phyloP scores from a whole-genome alignment of 2,113 vertebrate species.

The Austrofundulus limnaeus region DNA sequence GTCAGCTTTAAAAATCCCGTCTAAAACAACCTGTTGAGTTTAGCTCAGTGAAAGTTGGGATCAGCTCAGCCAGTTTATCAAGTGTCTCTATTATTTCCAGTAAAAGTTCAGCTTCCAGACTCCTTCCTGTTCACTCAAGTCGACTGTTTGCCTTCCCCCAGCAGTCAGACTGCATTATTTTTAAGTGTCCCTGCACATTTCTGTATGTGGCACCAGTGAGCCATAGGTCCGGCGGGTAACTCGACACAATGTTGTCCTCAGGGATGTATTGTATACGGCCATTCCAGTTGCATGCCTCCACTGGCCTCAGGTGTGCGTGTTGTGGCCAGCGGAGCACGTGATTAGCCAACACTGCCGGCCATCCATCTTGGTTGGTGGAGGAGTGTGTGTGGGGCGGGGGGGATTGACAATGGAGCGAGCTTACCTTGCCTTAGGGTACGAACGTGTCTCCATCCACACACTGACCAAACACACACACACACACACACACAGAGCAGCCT shows the following conservation, averaged over 20 bases:
- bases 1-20: too few relatives aligned
- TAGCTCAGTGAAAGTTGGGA: too few relatives aligned
- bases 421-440: constrained; percentile 28
- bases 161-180: not conserved
- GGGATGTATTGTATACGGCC: constrained; percentile 20
- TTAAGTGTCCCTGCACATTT: constrained; percentile 22
- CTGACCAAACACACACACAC: constrained; percentile 22
- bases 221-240: constrained; percentile 1
- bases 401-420: constrained; percentile 42
- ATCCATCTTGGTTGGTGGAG: constrained; percentile 65
- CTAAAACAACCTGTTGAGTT: too few relatives aligned
- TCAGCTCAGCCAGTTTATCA: too few relatives aligned
- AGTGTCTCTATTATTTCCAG: too few relatives aligned
- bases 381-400: constrained; percentile 30
- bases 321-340: constrained; percentile 54
- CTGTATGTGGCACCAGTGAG: not conserved
- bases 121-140: not conserved
- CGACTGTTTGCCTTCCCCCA: constrained; percentile 5
- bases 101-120: not conserved
- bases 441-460: constrained; percentile 37
- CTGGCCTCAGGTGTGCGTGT: constrained; percentile 48
- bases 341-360: constrained; percentile 58
- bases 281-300: constrained; percentile 32
- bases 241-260: constrained; percentile 3
- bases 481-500: constrained; percentile 29